A percentile compares a stretch with the other conserved stretches of the same genome.
These are phyloP conservation scores for Catharus minimus DNA, from an alignment of 2,113 vertebrate species.

Conservation along the genomic window DNA sequence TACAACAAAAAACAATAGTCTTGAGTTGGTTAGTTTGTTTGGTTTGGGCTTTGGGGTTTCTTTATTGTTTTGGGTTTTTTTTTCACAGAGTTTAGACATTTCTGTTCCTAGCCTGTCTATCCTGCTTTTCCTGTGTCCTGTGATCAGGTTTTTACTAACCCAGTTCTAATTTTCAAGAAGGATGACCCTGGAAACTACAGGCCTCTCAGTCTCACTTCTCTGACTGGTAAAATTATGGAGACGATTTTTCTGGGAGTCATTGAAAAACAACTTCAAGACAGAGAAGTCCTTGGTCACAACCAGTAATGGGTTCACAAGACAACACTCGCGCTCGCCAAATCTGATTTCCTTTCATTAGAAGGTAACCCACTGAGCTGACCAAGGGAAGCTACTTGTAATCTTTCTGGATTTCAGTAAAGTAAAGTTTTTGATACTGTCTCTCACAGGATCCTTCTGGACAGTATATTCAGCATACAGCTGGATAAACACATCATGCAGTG, in stretches of 20 bases:
- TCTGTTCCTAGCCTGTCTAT: background rate
- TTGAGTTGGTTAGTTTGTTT: background rate
- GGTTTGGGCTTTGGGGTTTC: background rate
- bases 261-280: background rate
- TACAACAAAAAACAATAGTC: background rate
- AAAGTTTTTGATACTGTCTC: background rate
- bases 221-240: background rate
- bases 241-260: background rate
- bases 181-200: background rate
- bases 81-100: background rate
- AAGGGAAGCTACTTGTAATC: background rate
- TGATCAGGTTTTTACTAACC: background rate
- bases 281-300: background rate
- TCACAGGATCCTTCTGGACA: background rate
- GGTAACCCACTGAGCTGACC: background rate
- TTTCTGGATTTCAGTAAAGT: background rate
- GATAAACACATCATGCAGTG: background rate
- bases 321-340: background rate
- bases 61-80: background rate
- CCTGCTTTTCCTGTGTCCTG: background rate
- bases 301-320: background rate
- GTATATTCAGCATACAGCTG: background rate
- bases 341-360: background rate
- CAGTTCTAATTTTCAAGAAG: background rate
- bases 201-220: background rate